These are phyloP conservation scores for Nyctalus aviator DNA, from an alignment of 2,797 vertebrate genomes.

Conservation along the genomic window DNA sequence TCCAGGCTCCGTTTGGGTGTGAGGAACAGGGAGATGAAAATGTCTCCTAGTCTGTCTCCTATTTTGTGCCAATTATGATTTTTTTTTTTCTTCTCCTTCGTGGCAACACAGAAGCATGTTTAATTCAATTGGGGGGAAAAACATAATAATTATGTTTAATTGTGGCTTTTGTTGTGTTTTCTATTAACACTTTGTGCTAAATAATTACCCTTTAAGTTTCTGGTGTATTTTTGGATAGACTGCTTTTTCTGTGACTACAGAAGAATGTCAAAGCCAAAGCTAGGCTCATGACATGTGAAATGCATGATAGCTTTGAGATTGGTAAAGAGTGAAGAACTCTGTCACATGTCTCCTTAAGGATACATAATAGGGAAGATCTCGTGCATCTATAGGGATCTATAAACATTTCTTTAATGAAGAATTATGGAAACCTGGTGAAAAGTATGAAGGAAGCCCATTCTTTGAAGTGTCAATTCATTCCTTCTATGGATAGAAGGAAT, in stretches of 20 bases:
- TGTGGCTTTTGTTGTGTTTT: conserved; percentile 56
- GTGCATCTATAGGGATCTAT: neutral
- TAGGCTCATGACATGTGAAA: neutral
- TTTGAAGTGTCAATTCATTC: neutral
- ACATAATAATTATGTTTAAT: conserved; percentile 37
- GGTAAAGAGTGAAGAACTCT: neutral
- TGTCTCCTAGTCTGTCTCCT: neutral
- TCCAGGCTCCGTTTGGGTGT: neutral
- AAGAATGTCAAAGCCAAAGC: conserved; percentile 45
- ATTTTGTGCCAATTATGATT: neutral
- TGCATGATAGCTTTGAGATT: neutral
- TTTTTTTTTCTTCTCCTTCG: neutral
- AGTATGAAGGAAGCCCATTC: conserved; percentile 1
- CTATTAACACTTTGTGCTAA: conserved; percentile 52
- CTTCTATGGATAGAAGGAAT: neutral
- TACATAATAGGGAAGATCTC: neutral
- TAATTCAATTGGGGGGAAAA: conserved; percentile 22
- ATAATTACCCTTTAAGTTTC: conserved; percentile 52
- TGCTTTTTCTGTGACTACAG: conserved; percentile 17
- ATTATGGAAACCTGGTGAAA: neutral
- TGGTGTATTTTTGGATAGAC: conserved; percentile 40
- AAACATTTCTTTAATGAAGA: conserved; percentile 34
- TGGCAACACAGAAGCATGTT: conserved; percentile 39
- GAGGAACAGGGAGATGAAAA: neutral
- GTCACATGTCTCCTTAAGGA: neutral